Conservation (phyloP, 2,888 invertebrate species). For the Plebejus argus region DNA sequence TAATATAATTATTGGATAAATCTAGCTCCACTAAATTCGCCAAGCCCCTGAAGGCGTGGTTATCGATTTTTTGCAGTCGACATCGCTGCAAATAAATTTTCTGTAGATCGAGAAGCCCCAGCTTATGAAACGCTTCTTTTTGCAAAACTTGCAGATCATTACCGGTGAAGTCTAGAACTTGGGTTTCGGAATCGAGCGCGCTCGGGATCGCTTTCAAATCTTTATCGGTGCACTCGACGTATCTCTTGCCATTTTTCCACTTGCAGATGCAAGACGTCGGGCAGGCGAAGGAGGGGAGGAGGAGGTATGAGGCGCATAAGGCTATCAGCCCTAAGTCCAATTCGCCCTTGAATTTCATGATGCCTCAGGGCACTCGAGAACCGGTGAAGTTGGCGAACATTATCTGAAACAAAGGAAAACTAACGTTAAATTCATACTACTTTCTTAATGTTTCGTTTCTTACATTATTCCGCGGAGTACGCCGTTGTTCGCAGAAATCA, state of each 20-base stretch:
- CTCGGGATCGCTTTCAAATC: constrained; percentile 88
- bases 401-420: constrained; percentile 70
- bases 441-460: constrained; percentile 38
- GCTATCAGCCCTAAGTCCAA: constrained; percentile 71
- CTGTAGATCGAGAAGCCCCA: constrained; percentile 91
- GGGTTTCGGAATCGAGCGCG: constrained; percentile 90
- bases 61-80: constrained; percentile 88
- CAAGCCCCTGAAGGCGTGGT: constrained; percentile 90
- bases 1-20: constrained; percentile 89
- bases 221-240: constrained; percentile 92
- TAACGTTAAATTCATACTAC: constrained; percentile 42
- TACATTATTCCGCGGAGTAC: constrained; percentile 40
- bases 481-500: constrained; percentile 44
- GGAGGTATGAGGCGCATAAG: constrained; percentile 70
- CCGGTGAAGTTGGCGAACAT: constrained; percentile 56
- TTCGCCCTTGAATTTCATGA: constrained; percentile 65
- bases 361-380: constrained; percentile 65
- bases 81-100: constrained; percentile 91
- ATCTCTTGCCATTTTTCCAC: constrained; percentile 96
- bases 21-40: constrained; percentile 94
- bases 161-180: constrained; percentile 92
- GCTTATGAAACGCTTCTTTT: constrained; percentile 88
- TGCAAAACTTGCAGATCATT: constrained; percentile 90
- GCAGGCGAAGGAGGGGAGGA: constrained; percentile 81
- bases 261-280: constrained; percentile 92